Base-by-base conservation (phyloP, 37 sponge, comb jelly and placozoan genomes). In the Crambe crambe region DNA sequence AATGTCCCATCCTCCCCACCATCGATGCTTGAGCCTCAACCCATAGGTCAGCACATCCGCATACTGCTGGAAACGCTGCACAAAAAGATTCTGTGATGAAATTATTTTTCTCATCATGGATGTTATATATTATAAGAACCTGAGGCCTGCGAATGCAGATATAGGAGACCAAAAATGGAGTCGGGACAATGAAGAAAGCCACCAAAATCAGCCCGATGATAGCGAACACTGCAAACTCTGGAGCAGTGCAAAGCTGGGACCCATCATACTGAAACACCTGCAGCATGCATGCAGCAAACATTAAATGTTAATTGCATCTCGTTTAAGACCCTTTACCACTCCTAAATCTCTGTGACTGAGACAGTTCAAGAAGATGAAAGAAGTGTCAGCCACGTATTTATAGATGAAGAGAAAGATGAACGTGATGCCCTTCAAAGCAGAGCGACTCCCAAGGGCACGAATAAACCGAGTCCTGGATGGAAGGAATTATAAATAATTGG, bases 1-100 rank as follows among this genome's bases (percentile, higher is more conserved):
- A 26, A 91, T 56, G 57, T 91, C 92, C 92, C 92, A 91, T 3
- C 92, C 92, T 42, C 85, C 92, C 75, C 80, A 91, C 92, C 88
- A 87, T 0, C 85, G 60, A 57, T 83, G 78, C 76, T 87, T 83
- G n/a, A 27, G 44, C 47, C 59, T 67, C 27, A 91, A 82, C 5
- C 92, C 92, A 1, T 87, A 51, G 0, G 92, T 91, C 12, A 91
- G 58, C 26, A 87, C 92, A 79, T 91, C 92, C 39, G 83, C 78
- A 76, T 80, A 91, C 21, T 82, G 84, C 43, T 83, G 83, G 58
- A 91, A 91, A 35, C 38, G 42, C 92, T 91, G 79, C 38, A 70
- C 20, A 76, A 39, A 42, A 0, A 29, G n/a, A n/a, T n/a, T n/a
- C n/a, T n/a, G 37, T 9, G 73, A 64, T n/a, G n/a, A n/a, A n/a